phyloP scores from a whole-genome alignment of 1,140 invertebrate genomes.

The Euglossa dilemma region DNA sequence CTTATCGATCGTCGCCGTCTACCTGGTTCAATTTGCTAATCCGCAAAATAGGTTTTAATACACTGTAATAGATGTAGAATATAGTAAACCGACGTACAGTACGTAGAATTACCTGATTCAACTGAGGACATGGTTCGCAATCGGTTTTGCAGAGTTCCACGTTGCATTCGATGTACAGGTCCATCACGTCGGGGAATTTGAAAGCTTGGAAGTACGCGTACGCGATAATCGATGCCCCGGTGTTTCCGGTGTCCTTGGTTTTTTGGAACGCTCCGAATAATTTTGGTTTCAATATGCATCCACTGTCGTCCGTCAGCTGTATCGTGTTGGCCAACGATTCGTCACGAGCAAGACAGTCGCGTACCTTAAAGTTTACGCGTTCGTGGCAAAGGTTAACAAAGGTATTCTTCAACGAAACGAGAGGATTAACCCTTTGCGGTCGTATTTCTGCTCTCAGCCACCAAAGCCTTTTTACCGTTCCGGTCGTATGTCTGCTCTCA shows the following conservation, averaged over 20 bases:
- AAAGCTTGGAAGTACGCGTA: constrained; percentile 93
- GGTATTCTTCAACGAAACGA: no score
- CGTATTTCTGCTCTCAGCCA: no score
- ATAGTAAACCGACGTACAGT: no score
- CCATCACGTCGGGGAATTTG: constrained; percentile 94
- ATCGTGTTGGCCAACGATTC: constrained; percentile 85
- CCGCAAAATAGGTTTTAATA: not conserved
- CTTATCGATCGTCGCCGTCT: constrained; percentile 83
- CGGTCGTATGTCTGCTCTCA: no score
- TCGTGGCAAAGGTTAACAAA: not conserved
- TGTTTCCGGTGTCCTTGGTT: constrained; percentile 88
- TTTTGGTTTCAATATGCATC: constrained; percentile 92
- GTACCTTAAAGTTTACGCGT: constrained; percentile 78
- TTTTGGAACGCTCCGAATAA: constrained; percentile 92
- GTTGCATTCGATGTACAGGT: constrained; percentile 92
- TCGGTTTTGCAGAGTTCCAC: constrained; percentile 92
- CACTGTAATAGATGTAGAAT: no score
- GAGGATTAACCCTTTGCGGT: no score
- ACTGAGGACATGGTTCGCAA: constrained; percentile 88
- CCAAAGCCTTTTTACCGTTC: no score
- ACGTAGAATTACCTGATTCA: constrained; percentile 82
- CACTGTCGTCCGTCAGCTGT: constrained; percentile 88
- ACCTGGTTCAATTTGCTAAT: constrained; percentile 84
- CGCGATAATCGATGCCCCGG: constrained; percentile 89
- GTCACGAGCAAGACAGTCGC: constrained; percentile 90